Percentiles rank a stretch among this genome's conserved stretches.
These are phyloP conservation scores for Eulemur mongoz DNA, from an alignment of 2,797 vertebrate genomes.

Conservation along the genomic window DNA sequence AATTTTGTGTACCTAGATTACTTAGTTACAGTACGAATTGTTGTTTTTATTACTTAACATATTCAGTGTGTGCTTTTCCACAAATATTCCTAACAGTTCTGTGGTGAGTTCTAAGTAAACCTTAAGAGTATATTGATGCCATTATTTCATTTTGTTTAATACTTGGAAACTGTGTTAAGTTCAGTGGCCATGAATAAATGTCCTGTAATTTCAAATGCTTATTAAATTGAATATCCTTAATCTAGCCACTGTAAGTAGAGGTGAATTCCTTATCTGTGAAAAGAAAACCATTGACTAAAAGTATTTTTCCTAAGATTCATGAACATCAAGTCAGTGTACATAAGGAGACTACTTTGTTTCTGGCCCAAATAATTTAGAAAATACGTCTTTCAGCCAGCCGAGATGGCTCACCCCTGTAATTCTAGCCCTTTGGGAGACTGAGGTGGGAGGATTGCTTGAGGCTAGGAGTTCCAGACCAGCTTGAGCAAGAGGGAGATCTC, in stretches of 20 bases:
- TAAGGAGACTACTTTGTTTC: not conserved
- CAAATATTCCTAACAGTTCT: not conserved
- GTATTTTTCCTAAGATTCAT: not conserved
- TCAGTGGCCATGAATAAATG: not conserved
- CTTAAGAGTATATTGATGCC: not conserved
- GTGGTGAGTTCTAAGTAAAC: not conserved
- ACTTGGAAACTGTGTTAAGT: not conserved
- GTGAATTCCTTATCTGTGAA: not conserved
- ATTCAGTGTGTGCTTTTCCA: not conserved
- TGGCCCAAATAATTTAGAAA: not conserved
- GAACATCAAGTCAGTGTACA: not conserved
- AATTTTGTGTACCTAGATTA: not conserved
- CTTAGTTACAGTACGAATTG: not conserved
- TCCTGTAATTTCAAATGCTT: not conserved
- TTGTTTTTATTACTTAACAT: not conserved
- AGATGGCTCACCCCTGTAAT: not conserved
- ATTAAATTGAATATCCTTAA: not conserved
- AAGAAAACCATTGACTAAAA: not conserved
- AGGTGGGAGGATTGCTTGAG: not conserved
- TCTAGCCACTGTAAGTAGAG: not conserved
- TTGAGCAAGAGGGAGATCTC: not conserved
- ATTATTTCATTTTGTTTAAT: constrained; percentile 18
- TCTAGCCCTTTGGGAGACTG: not conserved
- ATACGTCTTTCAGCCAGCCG: not conserved
- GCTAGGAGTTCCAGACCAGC: not conserved